Base-by-base conservation (phyloP, 1,140 invertebrate genomes). In the Paracyclopina nana region DNA sequence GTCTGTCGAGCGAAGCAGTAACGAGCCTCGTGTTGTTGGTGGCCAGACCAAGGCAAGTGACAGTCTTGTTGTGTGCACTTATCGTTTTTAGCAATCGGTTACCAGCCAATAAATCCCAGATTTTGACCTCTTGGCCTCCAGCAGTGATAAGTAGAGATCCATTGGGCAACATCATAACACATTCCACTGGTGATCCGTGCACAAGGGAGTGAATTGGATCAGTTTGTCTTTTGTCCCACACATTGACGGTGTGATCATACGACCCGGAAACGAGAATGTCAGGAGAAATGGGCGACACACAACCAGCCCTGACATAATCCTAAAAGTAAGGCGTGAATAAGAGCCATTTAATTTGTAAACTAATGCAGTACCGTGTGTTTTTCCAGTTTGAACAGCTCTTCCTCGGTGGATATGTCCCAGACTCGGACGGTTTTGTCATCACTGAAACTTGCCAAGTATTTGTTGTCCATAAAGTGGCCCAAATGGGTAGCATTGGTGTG, bases 131-230 rank as follows among this genome's bases (percentile, higher is more conserved):
- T 22, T 46, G 49, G 55, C 58, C 61, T 76, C 76, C 87, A 55
- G 85, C 85, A 58, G 84, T 86, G n/a, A 92, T 67, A 59, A 96
- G 81, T 55, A 95, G 73, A 40, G 84, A 82, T 22, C 88, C 86
- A 46, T 77, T 77, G n/a, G 88, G 86, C 58, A 91, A 71, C 60
- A 90, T 84, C 3, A 95, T 59, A 44, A 92, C 67, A 57, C 79
- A 79, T 67, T 97, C 91, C 1, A 98, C 79, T 1, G 90, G 88
- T 57, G 74, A 72, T 42, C 80, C 86, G 68, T 95, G 88, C 24
- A 68, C 75, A 31, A 82, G 64, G 18, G 79, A 68, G 20, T 20
- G 20, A 20, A 38, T 16, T 38, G 14, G 3, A 18, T 54, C 76
- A 70, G 56, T 72, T 71, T 1, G 72, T 26, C 53, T 45, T 75